phyloP scores from a whole-genome alignment of 2,888 invertebrate genomes.

The Branchipolynoe longqiensis region DNA sequence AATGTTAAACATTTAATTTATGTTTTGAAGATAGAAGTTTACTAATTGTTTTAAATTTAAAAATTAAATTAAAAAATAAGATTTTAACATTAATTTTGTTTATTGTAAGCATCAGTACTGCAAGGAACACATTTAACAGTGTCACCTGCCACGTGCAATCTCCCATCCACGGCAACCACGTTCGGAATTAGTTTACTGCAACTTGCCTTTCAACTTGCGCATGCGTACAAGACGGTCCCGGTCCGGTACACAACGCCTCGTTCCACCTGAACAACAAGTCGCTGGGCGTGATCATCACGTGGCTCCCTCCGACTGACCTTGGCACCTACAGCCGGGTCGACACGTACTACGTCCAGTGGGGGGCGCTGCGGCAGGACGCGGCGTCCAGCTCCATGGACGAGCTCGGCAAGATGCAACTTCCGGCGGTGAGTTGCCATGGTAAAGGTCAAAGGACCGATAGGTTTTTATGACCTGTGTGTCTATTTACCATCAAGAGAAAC shows the following conservation, averaged over 20 bases:
- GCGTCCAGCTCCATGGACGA: neutral
- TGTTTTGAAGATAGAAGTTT: too few relatives aligned
- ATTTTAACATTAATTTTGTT: too few relatives aligned
- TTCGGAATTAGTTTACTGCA: neutral
- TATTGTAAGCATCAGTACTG: too few relatives aligned
- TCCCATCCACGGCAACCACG: too few relatives aligned
- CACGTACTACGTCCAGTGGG: constrained; percentile 24
- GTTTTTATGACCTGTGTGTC: too few relatives aligned
- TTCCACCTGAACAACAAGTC: neutral
- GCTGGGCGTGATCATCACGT: neutral
- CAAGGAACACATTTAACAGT: too few relatives aligned
- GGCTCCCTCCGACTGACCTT: constrained; percentile 7
- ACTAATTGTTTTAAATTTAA: too few relatives aligned
- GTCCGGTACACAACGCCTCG: neutral
- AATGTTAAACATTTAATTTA: too few relatives aligned
- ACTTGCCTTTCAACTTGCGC: neutral
- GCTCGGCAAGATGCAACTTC: neutral
- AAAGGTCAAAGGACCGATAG: too few relatives aligned
- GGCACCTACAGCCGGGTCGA: neutral
- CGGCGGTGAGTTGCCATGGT: neutral
- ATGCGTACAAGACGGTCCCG: neutral
- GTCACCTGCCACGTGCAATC: too few relatives aligned
- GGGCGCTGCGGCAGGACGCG: neutral
- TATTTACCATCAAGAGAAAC: too few relatives aligned
- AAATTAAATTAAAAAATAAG: too few relatives aligned